These are phyloP conservation scores for Otolemur crassicaudatus DNA, from an alignment of 2,797 vertebrate genomes.

Conservation along the genomic window DNA sequence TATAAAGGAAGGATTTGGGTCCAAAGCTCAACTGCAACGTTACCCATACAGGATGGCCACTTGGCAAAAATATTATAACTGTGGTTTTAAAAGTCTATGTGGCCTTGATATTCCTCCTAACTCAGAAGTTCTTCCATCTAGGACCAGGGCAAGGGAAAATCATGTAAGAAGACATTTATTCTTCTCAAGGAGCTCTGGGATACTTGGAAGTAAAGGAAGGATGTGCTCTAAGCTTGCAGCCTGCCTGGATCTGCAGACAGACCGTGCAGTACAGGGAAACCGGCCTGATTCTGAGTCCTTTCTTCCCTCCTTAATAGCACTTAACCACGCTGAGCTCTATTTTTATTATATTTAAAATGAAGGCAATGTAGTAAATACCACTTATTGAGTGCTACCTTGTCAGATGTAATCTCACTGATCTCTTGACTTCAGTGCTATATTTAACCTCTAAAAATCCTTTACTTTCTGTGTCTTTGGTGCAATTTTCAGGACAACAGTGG, in stretches of 20 bases:
- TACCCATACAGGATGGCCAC: background rate
- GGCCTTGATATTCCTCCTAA: background rate
- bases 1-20: background rate
- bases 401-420: background rate
- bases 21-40: background rate
- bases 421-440: conserved; percentile 35
- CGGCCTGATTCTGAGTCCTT: background rate
- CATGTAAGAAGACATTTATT: background rate
- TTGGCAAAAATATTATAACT: background rate
- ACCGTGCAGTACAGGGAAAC: background rate
- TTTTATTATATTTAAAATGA: conserved; percentile 33
- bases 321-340: background rate
- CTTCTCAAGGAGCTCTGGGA: background rate
- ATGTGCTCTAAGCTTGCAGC: background rate
- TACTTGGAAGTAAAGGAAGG: background rate
- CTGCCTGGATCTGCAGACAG: background rate
- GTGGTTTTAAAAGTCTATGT: background rate
- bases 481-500: background rate
- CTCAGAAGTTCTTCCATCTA: background rate
- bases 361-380: background rate
- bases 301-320: background rate
- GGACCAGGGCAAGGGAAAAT: background rate
- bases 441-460: conserved; percentile 17
- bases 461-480: background rate
- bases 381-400: background rate